A percentile compares a stretch with the other conserved stretches of the same genome.
These are phyloP conservation scores for Mustela lutreola DNA, from an alignment of 2,113 vertebrate species.

Conservation along the genomic window DNA sequence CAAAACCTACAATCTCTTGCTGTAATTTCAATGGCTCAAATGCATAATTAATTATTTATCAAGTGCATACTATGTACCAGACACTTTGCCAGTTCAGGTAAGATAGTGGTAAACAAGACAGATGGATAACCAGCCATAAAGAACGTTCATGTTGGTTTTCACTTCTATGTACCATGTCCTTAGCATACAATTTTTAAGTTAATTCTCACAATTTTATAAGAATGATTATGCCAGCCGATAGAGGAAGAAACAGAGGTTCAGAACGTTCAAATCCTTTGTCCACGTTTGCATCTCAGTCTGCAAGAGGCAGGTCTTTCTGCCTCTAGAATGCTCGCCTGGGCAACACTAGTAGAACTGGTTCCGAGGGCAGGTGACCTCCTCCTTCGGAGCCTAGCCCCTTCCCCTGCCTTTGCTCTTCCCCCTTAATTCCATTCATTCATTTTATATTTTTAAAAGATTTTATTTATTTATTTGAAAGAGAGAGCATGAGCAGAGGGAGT, in stretches of 20 bases:
- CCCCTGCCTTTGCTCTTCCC: neutral
- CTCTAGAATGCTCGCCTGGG: neutral
- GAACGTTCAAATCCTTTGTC: neutral
- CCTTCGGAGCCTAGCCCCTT: neutral
- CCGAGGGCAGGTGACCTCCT: neutral
- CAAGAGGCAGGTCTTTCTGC: neutral
- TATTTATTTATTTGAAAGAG: neutral
- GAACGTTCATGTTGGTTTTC: neutral
- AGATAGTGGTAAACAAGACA: neutral
- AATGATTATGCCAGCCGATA: neutral
- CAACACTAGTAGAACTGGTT: neutral
- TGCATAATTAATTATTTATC: neutral
- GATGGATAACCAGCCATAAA: neutral
- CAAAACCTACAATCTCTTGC: neutral
- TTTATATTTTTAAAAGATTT: neutral
- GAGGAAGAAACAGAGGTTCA: slow-evolving; percentile 9
- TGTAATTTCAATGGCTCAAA: slow-evolving; percentile 28
- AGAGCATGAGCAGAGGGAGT: neutral
- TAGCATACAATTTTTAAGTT: neutral
- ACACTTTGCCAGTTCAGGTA: neutral
- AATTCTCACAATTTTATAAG: slow-evolving; percentile 22
- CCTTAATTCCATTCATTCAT: neutral
- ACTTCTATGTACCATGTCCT: neutral
- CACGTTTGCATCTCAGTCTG: neutral
- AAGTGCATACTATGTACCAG: neutral